Conservation (phyloP, 2,797 vertebrate species). For the Hippoglossus hippoglossus region DNA sequence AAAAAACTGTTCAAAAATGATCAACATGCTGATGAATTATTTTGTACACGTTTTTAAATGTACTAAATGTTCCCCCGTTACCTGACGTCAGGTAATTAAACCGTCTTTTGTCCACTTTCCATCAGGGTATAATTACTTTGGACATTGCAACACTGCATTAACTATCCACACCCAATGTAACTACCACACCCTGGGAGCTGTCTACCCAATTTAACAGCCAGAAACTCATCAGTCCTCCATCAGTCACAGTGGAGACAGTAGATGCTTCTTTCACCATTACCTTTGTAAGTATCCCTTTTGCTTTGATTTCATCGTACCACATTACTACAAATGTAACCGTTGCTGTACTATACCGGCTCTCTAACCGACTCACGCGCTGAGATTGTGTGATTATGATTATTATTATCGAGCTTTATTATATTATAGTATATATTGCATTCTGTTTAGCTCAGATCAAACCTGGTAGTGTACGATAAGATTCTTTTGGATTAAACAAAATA, state of each 20-base stretch:
- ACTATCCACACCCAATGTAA: background rate
- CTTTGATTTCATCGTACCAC: background rate
- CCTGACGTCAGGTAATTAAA: background rate
- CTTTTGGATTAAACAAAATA: no score
- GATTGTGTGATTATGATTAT: background rate
- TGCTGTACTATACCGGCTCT: no score
- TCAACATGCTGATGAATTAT: no score
- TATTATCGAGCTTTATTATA: background rate
- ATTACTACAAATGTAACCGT: background rate
- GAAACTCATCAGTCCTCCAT: background rate
- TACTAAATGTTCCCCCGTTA: no score
- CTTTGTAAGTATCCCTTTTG: slow-evolving; percentile 30
- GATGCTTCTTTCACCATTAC: background rate
- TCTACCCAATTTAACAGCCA: background rate
- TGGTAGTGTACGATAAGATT: no score
- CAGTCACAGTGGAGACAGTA: background rate
- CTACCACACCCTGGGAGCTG: background rate
- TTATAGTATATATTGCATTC: no score
- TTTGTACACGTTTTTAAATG: no score
- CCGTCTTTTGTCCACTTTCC: background rate
- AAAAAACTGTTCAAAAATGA: no score
- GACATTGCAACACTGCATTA: background rate
- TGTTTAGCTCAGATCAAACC: no score
- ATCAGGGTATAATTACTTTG: background rate
- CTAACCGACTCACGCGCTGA: background rate